A percentile compares a stretch with the other conserved stretches of the same genome.
phyloP scores from a whole-genome alignment of 2,113 vertebrate genomes.

The Origma solitaria region DNA sequence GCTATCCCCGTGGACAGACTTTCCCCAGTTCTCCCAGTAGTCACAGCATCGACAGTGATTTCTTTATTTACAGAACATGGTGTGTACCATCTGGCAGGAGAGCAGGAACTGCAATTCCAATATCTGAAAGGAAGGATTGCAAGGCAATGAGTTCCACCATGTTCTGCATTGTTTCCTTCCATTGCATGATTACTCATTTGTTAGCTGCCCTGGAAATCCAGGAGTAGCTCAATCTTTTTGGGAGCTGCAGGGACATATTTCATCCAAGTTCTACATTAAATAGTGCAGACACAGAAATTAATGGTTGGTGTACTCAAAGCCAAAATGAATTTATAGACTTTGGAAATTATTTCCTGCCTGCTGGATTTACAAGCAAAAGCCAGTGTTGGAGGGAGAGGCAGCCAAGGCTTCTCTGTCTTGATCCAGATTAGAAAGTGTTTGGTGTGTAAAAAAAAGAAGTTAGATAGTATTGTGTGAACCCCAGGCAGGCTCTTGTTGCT shows the following conservation, averaged over 20 bases:
- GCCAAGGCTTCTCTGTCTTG: background rate
- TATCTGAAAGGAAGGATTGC: background rate
- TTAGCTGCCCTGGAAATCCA: background rate
- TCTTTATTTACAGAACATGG: background rate
- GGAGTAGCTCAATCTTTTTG: conserved; percentile 7
- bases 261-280: background rate
- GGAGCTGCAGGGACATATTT: background rate
- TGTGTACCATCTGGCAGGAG: background rate
- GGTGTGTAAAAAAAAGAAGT: background rate
- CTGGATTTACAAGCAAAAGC: conserved; percentile 23
- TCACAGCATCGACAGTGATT: background rate
- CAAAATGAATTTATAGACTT: conserved; percentile 28
- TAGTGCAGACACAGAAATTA: conserved; percentile 15
- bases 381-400: background rate
- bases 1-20: background rate
- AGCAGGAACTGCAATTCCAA: background rate
- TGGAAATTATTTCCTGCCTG: conserved; percentile 40
- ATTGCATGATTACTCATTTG: background rate
- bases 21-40: background rate
- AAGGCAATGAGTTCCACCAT: background rate
- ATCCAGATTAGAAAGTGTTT: background rate
- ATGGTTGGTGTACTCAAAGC: background rate
- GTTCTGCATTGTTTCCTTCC: background rate
- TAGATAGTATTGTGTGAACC: background rate
- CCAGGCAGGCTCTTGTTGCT: background rate